These are phyloP conservation scores for Eudyptes chrysolophus DNA, from an alignment of 2,113 vertebrate species.

Conservation along the genomic window DNA sequence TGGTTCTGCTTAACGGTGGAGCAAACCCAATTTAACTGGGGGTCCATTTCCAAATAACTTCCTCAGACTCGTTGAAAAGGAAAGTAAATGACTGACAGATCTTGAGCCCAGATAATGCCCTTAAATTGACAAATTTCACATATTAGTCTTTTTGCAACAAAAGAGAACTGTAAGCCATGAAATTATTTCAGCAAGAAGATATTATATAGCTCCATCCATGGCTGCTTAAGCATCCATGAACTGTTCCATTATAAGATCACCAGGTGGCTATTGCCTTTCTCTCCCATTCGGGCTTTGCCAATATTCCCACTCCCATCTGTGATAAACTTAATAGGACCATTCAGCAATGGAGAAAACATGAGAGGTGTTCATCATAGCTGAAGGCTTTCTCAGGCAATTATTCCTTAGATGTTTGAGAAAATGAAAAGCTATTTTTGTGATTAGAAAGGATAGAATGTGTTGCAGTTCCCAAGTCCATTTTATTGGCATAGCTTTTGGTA, in stretches of 20 bases:
- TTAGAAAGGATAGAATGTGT: neutral
- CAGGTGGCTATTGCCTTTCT: constrained; percentile 6
- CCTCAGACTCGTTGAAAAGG: neutral
- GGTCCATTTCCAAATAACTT: neutral
- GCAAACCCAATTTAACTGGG: neutral
- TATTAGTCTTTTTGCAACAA: neutral
- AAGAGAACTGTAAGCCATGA: neutral
- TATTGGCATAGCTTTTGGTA: neutral
- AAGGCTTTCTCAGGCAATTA: neutral
- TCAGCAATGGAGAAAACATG: neutral
- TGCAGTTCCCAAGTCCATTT: neutral
- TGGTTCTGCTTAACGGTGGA: neutral
- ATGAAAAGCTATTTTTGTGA: neutral
- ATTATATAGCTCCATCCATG: neutral
- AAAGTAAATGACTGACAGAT: neutral
- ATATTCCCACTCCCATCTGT: neutral
- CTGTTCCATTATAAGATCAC: neutral
- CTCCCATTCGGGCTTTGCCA: neutral
- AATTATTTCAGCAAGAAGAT: neutral
- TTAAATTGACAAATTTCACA: neutral
- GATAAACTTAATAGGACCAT: neutral
- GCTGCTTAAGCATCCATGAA: constrained; percentile 29
- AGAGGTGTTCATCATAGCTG: neutral
- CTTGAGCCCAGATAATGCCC: neutral
- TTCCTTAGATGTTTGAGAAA: neutral